These are phyloP conservation scores for Nasonia vitripennis DNA, from an alignment of 1,140 invertebrate species.

Conservation along the genomic window DNA sequence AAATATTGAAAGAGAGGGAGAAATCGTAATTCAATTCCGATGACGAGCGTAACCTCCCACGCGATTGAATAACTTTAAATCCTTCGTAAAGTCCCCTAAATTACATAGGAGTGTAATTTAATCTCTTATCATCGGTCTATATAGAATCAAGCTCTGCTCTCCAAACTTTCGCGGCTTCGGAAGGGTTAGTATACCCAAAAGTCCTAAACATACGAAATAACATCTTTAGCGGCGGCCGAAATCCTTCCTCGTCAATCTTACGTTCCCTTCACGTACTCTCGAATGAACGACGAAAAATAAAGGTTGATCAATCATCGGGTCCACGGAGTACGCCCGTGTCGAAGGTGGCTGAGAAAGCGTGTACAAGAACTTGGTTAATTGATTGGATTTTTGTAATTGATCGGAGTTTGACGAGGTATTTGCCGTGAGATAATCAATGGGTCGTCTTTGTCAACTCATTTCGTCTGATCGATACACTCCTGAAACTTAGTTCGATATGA, in stretches of 20 bases:
- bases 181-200: background rate
- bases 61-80: background rate
- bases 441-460: too few species aligned
- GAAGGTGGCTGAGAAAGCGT: background rate
- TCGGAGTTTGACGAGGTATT: background rate
- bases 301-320: background rate
- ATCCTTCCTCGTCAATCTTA: conserved; percentile 2
- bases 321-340: background rate
- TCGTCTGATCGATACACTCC: too few species aligned
- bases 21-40: too few species aligned
- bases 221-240: background rate
- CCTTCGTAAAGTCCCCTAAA: background rate
- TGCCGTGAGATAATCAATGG: background rate
- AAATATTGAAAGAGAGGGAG: too few species aligned
- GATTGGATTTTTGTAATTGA: background rate
- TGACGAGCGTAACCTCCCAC: too few species aligned
- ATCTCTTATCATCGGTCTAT: background rate
- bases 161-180: background rate
- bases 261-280: background rate
- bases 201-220: background rate
- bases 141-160: background rate
- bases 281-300: background rate
- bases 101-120: background rate
- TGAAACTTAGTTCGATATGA: too few species aligned
- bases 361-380: background rate